phyloP scores from a whole-genome alignment of 2,797 vertebrate species.

The Chromis chromis region DNA sequence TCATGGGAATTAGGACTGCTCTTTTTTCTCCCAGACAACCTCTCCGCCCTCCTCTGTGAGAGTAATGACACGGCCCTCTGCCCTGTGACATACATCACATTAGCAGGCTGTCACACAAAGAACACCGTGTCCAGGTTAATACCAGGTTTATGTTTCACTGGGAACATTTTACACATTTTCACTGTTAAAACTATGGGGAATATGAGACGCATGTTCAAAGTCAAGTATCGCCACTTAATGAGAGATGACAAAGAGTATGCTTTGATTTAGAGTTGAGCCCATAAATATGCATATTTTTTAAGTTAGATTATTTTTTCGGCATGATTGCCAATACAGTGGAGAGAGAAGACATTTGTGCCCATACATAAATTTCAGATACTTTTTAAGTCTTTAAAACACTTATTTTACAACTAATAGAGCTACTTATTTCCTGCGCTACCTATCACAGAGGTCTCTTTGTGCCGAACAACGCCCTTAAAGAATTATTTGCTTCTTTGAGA shows the following conservation, averaged over 20 bases:
- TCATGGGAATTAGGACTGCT: slow-evolving; percentile 67
- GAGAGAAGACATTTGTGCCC: too few relatives aligned
- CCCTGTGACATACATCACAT: slow-evolving; percentile 75
- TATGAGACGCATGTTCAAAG: slow-evolving; percentile 43
- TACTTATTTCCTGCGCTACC: too few relatives aligned
- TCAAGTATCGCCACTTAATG: slow-evolving; percentile 25
- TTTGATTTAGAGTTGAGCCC: slow-evolving; percentile 25
- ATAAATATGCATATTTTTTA: too few relatives aligned
- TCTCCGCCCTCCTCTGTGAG: slow-evolving; percentile 40
- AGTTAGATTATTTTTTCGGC: background rate
- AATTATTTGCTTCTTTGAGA: slow-evolving; percentile 16
- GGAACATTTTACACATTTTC: slow-evolving; percentile 70
- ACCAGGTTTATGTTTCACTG: slow-evolving; percentile 72
- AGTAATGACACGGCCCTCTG: slow-evolving; percentile 70
- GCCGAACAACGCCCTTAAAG: background rate
- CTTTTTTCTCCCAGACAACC: slow-evolving; percentile 49
- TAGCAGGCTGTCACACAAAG: slow-evolving; percentile 73
- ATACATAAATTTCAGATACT: too few relatives aligned
- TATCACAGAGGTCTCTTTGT: too few relatives aligned
- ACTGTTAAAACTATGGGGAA: slow-evolving; percentile 53
- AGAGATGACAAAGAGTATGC: slow-evolving; percentile 14
- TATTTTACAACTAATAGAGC: background rate
- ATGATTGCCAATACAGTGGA: too few relatives aligned
- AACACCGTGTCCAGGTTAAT: slow-evolving; percentile 68
- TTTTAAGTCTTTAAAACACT: too few relatives aligned